These are phyloP conservation scores for Hypanus sabinus DNA, from an alignment of 2,113 vertebrate species.

Conservation along the genomic window DNA sequence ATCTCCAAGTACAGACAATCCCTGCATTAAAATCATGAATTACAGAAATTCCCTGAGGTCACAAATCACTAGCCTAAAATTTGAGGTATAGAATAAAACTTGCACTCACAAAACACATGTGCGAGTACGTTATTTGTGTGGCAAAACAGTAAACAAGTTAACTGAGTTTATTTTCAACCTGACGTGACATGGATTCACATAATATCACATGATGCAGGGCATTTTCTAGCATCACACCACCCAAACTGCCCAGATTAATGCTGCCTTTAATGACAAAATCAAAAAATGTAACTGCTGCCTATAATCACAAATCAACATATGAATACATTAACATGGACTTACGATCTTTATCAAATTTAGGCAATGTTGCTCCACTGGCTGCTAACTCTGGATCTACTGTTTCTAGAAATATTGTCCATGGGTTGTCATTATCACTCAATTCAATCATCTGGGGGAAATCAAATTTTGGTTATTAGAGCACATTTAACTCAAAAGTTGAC, in stretches of 20 bases:
- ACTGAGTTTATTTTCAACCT: background rate
- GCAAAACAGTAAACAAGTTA: too few relatives aligned
- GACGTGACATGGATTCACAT: background rate
- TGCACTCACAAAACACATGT: too few relatives aligned
- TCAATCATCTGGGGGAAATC: slow-evolving; percentile 81
- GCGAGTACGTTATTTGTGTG: too few relatives aligned
- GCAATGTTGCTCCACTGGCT: slow-evolving; percentile 88
- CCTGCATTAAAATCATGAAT: too few relatives aligned
- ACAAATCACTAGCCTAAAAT: too few relatives aligned
- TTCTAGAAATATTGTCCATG: slow-evolving; percentile 99
- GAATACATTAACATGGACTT: slow-evolving; percentile 51
- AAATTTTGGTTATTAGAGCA: background rate
- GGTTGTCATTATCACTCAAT: slow-evolving; percentile 97
- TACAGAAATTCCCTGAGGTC: too few relatives aligned
- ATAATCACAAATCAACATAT: background rate
- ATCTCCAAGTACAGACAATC: too few relatives aligned
- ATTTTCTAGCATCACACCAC: too few relatives aligned
- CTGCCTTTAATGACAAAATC: too few relatives aligned
- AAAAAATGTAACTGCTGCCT: background rate
- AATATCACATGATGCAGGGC: too few relatives aligned
- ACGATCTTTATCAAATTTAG: slow-evolving; percentile 99
- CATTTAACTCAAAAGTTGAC: background rate
- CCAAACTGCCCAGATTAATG: too few relatives aligned
- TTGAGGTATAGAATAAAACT: too few relatives aligned
- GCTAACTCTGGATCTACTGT: slow-evolving; percentile 97